Base-by-base conservation (phyloP, 53 echinoderm and acorn worm species). In the Paelopatides confundens region DNA sequence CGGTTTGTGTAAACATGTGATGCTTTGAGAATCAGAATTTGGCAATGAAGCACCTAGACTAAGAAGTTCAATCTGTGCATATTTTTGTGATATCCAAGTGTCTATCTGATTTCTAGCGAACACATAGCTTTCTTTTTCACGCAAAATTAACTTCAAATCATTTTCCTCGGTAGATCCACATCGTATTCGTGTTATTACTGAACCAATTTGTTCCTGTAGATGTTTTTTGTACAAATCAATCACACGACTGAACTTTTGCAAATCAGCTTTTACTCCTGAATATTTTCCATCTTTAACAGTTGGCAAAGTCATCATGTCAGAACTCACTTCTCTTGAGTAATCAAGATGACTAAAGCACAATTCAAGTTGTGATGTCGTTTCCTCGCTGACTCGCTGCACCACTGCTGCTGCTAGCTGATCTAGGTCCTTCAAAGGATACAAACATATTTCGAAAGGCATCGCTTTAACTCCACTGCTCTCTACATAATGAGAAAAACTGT, bases 361-460 rank as follows among this genome's bases (percentile, higher is more conserved):
- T 62, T 92, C 76, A 24, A 64, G 29, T 70, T 89, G 89, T 26
- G 78, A 63, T 14, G 89, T 58, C 18, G 89, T 26, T 48, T 76
- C 81, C 5, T 65, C 32, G n/a, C 63, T 69, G 30, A 92, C 67
- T 3, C 86, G 47, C 53, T 81, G 49, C 12, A 86, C 67, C 39
- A 92, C 40, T 21, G 69, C 53, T 40, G 89, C 89, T 28, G 89
- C 89, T 82, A 76, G 65, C 0, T 37, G 31, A 69, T 92, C 68
- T 18, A 92, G 85, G 34, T 85, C 68, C 4, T 50, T 35, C 1
- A 92, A 50, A 0, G 92, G 92, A 52, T 85, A 89, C 3, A 92
- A 76, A 86, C 85, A 85, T 27, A 88, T 54, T 26, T 50, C 79
- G 51, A 92, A 18, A 29, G 89, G 92, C 10, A 92, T 85, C 14